A percentile compares a stretch with the other conserved stretches of the same genome.
Evolutionary conservation across 1,140 invertebrate species (phyloP).

Genomic region (Yoshiicerus persimilis): DNA sequence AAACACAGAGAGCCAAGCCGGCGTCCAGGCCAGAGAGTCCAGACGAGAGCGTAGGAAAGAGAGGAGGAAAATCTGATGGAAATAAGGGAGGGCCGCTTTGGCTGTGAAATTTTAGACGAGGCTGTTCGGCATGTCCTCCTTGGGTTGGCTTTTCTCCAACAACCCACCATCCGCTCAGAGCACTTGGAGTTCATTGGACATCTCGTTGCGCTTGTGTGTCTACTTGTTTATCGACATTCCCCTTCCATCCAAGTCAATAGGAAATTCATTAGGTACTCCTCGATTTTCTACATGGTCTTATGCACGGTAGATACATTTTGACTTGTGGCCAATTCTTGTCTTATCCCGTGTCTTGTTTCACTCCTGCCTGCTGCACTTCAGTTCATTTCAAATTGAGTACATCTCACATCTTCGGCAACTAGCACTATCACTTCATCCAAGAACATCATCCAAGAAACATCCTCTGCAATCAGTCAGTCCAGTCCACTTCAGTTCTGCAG

Average conservation of each 20-base stretch:
- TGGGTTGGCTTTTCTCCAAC: constrained; percentile 39
- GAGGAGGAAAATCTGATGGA: constrained; percentile 25
- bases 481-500: neutral
- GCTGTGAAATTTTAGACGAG: constrained; percentile 34
- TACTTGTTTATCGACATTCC: neutral
- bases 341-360: neutral
- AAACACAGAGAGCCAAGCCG: neutral
- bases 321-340: constrained; percentile 1
- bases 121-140: constrained; percentile 23
- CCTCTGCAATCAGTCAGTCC: neutral
- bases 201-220: constrained; percentile 36
- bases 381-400: neutral
- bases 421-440: neutral
- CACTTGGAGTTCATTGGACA: constrained; percentile 34
- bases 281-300: neutral
- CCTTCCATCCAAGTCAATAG: neutral
- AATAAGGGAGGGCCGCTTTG: neutral
- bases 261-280: constrained; percentile 3
- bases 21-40: neutral
- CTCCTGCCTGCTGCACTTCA: neutral
- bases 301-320: neutral
- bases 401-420: neutral
- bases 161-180: constrained; percentile 26
- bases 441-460: constrained; percentile 6
- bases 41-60: neutral